Conservation (phyloP, 2,113 vertebrate genomes). For the Atherinomorus stipes region DNA sequence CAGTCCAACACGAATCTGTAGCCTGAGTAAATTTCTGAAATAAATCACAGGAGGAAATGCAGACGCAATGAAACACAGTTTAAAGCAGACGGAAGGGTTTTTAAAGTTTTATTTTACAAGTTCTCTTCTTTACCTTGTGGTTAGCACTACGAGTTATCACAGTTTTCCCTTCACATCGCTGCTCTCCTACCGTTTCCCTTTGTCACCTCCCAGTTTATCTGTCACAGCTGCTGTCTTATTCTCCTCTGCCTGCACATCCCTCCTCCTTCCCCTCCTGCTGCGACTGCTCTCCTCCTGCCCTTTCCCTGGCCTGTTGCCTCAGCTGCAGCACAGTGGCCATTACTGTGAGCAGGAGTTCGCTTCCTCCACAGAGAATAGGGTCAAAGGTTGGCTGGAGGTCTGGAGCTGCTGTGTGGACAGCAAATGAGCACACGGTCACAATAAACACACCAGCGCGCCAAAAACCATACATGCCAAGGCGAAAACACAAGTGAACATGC, state of each 20-base stretch:
- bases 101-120: no score
- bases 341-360: conserved; percentile 55
- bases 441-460: conserved; percentile 19
- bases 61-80: not conserved
- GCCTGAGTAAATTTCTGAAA: not conserved
- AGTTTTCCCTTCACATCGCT: not conserved
- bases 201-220: conserved; percentile 30
- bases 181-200: conserved; percentile 14
- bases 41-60: not conserved
- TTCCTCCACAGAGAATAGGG: conserved; percentile 60
- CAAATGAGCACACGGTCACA: conserved; percentile 26
- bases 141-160: not conserved
- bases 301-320: conserved; percentile 50
- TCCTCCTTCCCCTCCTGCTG: conserved; percentile 39
- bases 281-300: conserved; percentile 47
- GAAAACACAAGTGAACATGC: conserved; percentile 27
- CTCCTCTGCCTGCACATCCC: not conserved
- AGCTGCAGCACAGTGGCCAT: conserved; percentile 46
- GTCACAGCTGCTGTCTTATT: conserved; percentile 11
- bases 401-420: conserved; percentile 49
- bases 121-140: not conserved
- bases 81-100: no score
- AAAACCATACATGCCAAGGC: conserved; percentile 21
- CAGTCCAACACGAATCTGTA: conserved; percentile 31
- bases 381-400: conserved; percentile 69